A percentile compares a stretch with the other conserved stretches of the same genome.
Conservation (phyloP, 2,888 invertebrate genomes). For the Gymnosoma rotundatum region DNA sequence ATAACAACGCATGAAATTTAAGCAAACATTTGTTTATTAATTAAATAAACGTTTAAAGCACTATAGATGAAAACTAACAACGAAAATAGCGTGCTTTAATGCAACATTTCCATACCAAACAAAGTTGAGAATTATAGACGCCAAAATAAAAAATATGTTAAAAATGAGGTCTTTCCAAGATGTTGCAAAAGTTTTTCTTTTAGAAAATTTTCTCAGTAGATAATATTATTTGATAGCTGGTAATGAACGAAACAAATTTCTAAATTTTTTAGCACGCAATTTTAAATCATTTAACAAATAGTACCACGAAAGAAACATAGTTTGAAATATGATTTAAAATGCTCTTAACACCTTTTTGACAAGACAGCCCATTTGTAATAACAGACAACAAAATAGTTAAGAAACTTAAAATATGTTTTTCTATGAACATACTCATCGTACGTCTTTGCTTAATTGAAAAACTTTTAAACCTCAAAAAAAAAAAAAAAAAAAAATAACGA, state of each 20-base stretch:
- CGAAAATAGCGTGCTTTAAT: slow-evolving; percentile 41
- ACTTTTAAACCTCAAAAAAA: neutral
- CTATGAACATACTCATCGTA: neutral
- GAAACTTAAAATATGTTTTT: slow-evolving; percentile 33
- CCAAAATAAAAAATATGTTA: neutral
- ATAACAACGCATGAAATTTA: slow-evolving; percentile 56
- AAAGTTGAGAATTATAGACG: neutral
- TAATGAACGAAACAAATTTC: slow-evolving; percentile 31
- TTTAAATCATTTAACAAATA: slow-evolving; percentile 49
- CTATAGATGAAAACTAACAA: slow-evolving; percentile 8
- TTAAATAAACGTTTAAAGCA: slow-evolving; percentile 56
- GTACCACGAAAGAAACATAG: neutral
- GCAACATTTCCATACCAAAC: slow-evolving; percentile 28
- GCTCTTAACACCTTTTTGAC: slow-evolving; percentile 74
- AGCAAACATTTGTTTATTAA: slow-evolving; percentile 61
- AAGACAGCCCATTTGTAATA: slow-evolving; percentile 73
- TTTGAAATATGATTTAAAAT: slow-evolving; percentile 68
- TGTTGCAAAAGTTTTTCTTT: slow-evolving; percentile 35
- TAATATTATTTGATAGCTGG: neutral
- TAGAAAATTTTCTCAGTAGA: slow-evolving; percentile 34
- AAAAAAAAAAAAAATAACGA: too few relatives aligned
- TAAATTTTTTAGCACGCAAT: slow-evolving; percentile 60
- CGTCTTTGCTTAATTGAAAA: slow-evolving; percentile 34
- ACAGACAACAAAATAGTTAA: slow-evolving; percentile 54
- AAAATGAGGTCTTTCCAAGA: slow-evolving; percentile 51